Evolutionary conservation across 2,113 vertebrate genomes (phyloP).

Genomic region (Amphiprion percula): DNA sequence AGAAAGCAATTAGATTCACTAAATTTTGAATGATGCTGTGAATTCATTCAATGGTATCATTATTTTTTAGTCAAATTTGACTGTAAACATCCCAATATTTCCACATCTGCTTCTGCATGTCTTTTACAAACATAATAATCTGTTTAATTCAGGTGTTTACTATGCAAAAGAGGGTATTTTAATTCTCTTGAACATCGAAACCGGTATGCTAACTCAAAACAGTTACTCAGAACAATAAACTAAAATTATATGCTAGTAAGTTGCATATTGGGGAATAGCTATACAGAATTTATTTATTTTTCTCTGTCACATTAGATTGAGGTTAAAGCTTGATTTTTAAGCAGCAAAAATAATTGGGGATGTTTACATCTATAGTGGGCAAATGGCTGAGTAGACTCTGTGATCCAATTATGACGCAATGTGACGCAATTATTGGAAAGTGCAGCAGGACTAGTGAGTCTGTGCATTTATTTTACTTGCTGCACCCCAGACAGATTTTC

Average conservation of each 20-base stretch:
- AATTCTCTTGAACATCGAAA: background rate
- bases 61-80: background rate
- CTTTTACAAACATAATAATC: background rate
- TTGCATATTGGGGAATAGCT: no score
- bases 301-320: background rate
- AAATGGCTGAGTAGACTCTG: no score
- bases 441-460: background rate
- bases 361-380: no score
- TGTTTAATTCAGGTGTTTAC: background rate
- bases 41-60: background rate
- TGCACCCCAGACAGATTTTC: background rate
- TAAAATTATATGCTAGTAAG: no score
- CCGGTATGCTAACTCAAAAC: background rate
- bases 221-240: no score
- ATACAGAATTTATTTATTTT: no score
- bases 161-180: background rate
- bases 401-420: no score
- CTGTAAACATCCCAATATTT: background rate
- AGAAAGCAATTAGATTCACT: constrained; percentile 13
- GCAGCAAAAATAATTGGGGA: no score
- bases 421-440: background rate
- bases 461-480: background rate
- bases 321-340: background rate
- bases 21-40: background rate
- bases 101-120: background rate